phyloP scores from a whole-genome alignment of 2,888 invertebrate species.

The Onchidella celtica region DNA sequence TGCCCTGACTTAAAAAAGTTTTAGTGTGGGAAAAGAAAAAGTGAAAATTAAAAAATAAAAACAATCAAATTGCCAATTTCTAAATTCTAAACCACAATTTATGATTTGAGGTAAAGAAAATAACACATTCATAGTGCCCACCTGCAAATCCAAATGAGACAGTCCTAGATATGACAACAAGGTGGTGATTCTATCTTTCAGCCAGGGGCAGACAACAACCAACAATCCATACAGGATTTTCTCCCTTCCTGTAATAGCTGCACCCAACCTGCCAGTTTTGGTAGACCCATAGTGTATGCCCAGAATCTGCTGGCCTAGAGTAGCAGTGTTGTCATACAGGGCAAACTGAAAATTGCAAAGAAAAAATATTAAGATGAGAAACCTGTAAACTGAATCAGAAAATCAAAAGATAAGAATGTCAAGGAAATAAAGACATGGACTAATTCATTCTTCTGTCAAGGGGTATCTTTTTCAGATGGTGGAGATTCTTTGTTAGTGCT shows the following conservation, averaged over 20 bases:
- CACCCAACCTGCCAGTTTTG: constrained; percentile 51
- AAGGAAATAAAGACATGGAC: neutral
- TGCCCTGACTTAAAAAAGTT: no score
- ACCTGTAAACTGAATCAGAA: no score
- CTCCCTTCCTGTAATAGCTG: constrained; percentile 65
- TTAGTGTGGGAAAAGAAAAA: no score
- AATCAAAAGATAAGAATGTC: no score
- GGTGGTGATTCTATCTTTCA: constrained; percentile 68
- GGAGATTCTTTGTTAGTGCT: no score
- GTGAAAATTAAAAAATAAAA: no score
- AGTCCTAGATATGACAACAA: constrained; percentile 58
- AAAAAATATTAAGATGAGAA: neutral
- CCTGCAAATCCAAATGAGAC: constrained; percentile 57
- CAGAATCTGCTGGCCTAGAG: constrained; percentile 92
- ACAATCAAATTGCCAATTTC: no score
- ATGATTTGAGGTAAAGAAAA: no score
- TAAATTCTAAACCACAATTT: no score
- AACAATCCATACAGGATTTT: constrained; percentile 70
- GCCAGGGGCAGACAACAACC: constrained; percentile 72
- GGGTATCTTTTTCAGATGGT: no score
- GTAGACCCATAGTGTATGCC: constrained; percentile 85
- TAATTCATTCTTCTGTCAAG: neutral
- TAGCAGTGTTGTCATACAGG: constrained; percentile 79
- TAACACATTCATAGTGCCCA: no score
- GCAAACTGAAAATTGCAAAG: constrained; percentile 71